Conservation (phyloP, 2,113 vertebrate species). For the Daubentonia madagascariensis region DNA sequence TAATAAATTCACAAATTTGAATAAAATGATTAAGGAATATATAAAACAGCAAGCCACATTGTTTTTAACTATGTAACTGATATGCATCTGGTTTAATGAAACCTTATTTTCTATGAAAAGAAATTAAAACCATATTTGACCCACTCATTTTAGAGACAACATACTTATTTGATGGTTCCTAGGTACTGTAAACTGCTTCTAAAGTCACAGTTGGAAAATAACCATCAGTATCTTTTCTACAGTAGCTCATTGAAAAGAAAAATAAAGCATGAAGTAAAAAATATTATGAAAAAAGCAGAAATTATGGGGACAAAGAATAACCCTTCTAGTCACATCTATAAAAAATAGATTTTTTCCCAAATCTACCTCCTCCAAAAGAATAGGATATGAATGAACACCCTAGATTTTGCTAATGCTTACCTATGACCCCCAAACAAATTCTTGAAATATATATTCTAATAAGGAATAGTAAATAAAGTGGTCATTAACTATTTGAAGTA, state of each 20-base stretch:
- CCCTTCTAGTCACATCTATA: background rate
- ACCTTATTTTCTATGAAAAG: background rate
- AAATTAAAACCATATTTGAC: background rate
- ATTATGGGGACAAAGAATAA: background rate
- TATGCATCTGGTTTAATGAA: background rate
- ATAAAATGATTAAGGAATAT: background rate
- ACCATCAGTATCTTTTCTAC: background rate
- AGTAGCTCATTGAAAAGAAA: conserved; percentile 21
- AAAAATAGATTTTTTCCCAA: background rate
- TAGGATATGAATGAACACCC: background rate
- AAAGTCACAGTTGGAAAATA: background rate
- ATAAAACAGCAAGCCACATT: background rate
- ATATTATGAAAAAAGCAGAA: background rate
- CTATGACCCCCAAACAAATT: background rate
- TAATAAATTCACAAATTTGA: background rate
- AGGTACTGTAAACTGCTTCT: background rate
- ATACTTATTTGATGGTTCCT: background rate
- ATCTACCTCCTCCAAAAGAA: background rate
- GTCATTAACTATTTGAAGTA: background rate
- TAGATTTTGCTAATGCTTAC: background rate
- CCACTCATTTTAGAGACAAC: conserved; percentile 27
- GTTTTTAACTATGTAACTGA: background rate
- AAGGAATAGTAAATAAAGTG: conserved; percentile 18
- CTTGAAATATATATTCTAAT: background rate
- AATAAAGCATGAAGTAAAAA: background rate